Percentiles rank a stretch among this genome's conserved stretches.
Conservation (phyloP, 2,888 invertebrate species). For the Lysandra bellargus region DNA sequence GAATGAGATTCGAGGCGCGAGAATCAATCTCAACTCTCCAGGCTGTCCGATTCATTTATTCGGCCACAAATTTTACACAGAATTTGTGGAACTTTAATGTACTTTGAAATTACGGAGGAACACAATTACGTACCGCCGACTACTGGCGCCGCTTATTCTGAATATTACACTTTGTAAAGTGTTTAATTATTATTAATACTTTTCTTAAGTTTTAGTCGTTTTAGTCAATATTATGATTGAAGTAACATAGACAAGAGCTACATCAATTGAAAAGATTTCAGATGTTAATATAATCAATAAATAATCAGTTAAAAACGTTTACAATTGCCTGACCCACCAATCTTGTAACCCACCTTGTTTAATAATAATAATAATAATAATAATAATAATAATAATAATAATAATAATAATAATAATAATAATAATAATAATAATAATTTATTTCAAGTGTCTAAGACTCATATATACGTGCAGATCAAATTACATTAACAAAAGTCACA, state of each 20-base stretch:
- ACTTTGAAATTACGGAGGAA: constrained; percentile 8
- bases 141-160: background rate
- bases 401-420: too few species aligned
- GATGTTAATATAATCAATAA: too few species aligned
- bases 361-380: too few species aligned
- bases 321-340: too few species aligned
- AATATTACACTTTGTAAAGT: background rate
- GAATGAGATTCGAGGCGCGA: background rate
- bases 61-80: constrained; percentile 3
- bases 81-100: constrained; percentile 21
- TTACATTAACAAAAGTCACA: too few species aligned
- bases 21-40: background rate
- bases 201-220: background rate
- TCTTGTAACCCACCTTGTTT: too few species aligned
- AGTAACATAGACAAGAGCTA: background rate
- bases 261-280: background rate
- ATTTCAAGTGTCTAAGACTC: too few species aligned
- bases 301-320: too few species aligned
- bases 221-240: background rate
- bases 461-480: too few species aligned
- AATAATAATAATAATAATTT: too few species aligned
- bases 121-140: constrained; percentile 9
- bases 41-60: constrained; percentile 14
- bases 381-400: too few species aligned
- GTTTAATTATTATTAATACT: background rate